Conservation (phyloP, 2,797 vertebrate species). For the Aselliscus stoliczkanus region DNA sequence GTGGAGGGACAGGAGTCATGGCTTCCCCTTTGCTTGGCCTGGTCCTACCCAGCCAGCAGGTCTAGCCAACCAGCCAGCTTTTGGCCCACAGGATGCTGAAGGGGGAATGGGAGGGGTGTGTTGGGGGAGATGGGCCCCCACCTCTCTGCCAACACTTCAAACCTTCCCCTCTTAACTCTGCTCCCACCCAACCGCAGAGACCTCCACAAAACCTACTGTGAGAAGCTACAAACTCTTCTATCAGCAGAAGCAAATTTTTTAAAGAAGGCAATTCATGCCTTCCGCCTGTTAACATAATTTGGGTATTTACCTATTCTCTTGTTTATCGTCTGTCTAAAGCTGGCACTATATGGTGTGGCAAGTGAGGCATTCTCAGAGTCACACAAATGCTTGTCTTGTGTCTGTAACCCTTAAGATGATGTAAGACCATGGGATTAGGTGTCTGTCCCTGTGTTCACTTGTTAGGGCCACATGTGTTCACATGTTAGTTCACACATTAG, state of each 20-base stretch:
- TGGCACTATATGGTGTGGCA: background rate
- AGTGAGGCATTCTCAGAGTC: background rate
- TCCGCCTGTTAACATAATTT: background rate
- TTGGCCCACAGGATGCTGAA: constrained; percentile 17
- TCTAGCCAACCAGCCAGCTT: background rate
- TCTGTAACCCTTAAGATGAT: background rate
- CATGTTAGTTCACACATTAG: too few relatives aligned
- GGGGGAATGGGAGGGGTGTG: background rate
- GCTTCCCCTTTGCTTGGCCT: background rate
- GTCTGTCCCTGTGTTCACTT: background rate
- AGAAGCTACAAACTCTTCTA: background rate
- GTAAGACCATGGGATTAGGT: background rate
- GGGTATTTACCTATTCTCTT: background rate
- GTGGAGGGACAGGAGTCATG: background rate
- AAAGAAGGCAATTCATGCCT: background rate
- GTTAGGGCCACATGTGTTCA: background rate
- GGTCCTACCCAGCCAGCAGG: background rate
- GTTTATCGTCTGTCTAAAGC: background rate
- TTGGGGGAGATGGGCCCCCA: background rate
- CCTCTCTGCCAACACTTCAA: background rate
- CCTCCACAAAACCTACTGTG: background rate
- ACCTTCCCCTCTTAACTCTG: background rate
- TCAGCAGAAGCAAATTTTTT: background rate
- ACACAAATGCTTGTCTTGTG: background rate
- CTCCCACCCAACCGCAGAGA: constrained; percentile 29